Percentiles rank a stretch among this genome's conserved stretches.
phyloP scores from a whole-genome alignment of 2,113 vertebrate genomes.

The Podilymbus podiceps region DNA sequence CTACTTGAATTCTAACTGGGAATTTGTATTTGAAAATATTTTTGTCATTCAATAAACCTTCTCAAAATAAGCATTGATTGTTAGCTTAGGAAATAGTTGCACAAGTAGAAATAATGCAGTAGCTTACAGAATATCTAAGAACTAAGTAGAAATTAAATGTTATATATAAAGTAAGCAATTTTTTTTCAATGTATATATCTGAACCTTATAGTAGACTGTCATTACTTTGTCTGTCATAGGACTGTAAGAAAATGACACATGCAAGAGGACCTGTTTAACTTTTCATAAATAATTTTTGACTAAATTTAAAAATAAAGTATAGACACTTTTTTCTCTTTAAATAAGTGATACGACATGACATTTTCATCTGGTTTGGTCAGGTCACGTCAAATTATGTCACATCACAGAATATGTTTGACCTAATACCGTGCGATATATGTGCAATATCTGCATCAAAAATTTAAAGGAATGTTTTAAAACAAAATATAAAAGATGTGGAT shows the following conservation, averaged over 20 bases:
- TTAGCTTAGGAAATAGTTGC: background rate
- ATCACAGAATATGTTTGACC: background rate
- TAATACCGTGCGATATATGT: background rate
- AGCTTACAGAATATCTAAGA: background rate
- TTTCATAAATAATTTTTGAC: background rate
- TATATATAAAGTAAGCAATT: background rate
- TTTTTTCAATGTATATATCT: background rate
- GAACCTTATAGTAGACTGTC: background rate
- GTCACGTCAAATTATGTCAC: constrained; percentile 21
- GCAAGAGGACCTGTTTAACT: background rate
- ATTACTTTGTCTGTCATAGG: background rate
- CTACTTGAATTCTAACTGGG: background rate
- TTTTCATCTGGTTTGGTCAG: constrained; percentile 30
- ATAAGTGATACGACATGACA: background rate
- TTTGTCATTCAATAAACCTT: background rate
- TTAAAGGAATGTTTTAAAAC: background rate
- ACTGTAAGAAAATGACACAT: background rate
- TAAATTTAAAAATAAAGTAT: background rate
- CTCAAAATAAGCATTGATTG: background rate
- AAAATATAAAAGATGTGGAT: background rate
- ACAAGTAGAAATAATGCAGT: background rate
- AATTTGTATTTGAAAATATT: background rate
- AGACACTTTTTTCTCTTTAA: background rate
- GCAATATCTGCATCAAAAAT: background rate
- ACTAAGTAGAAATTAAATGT: background rate